A percentile compares a stretch with the other conserved stretches of the same genome.
Conservation (phyloP, 2,888 invertebrate genomes). For the Phortica okadai region DNA sequence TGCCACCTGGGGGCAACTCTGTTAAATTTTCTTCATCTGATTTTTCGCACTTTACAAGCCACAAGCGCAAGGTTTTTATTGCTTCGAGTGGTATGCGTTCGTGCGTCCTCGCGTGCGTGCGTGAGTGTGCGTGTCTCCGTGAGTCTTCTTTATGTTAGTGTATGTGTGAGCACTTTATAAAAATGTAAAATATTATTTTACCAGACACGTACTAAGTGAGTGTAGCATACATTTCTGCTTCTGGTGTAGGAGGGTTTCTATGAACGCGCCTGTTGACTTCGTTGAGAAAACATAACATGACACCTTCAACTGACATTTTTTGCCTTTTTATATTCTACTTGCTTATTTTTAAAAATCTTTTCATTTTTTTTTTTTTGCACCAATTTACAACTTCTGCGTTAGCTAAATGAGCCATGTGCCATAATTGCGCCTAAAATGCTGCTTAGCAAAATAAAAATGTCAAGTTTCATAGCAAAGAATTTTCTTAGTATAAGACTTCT, state of each 20-base stretch:
- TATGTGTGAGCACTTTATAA: constrained; percentile 59
- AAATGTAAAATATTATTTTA: constrained; percentile 68
- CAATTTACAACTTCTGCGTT: not conserved
- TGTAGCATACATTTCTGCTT: not conserved
- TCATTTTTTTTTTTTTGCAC: not conserved
- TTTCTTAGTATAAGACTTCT: too few species aligned
- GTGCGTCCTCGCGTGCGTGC: not conserved
- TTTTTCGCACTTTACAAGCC: constrained; percentile 60
- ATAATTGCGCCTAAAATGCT: constrained; percentile 17
- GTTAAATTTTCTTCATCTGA: constrained; percentile 43
- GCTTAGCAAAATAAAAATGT: not conserved
- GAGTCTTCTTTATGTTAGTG: constrained; percentile 38
- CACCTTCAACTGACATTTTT: not conserved
- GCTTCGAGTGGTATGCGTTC: constrained; percentile 40
- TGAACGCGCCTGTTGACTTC: not conserved
- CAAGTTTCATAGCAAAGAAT: too few species aligned
- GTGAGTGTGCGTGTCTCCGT: constrained; percentile 23
- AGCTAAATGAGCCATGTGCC: not conserved
- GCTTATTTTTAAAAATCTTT: not conserved
- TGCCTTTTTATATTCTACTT: not conserved
- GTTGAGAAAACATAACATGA: not conserved
- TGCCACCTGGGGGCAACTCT: constrained; percentile 27
- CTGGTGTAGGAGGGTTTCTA: too few species aligned
- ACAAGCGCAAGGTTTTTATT: constrained; percentile 65
- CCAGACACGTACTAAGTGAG: constrained; percentile 53